phyloP scores from a whole-genome alignment of 2,113 vertebrate genomes.

The Addax nasomaculatus region DNA sequence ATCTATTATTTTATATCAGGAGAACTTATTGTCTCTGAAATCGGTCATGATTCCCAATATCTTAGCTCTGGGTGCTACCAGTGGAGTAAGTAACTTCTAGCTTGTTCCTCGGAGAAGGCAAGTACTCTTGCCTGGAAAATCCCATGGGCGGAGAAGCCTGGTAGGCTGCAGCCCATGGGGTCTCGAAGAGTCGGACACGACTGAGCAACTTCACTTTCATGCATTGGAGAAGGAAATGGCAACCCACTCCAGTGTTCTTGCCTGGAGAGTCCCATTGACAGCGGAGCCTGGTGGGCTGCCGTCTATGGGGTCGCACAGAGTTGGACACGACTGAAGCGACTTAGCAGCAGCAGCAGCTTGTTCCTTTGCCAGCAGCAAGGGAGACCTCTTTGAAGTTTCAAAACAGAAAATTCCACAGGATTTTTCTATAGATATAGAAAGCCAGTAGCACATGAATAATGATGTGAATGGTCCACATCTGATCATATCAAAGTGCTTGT shows the following conservation, averaged over 20 bases:
- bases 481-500: neutral
- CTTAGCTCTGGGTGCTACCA: neutral
- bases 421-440: neutral
- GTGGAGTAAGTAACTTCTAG: neutral
- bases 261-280: no score
- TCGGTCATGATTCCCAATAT: neutral
- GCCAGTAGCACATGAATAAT: neutral
- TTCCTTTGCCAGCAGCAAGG: neutral
- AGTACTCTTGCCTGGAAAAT: no score
- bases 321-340: no score
- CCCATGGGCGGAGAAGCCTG: no score
- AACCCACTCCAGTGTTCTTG: no score
- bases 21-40: neutral
- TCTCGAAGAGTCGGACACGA: no score
- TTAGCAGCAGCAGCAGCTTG: neutral
- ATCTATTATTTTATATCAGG: neutral
- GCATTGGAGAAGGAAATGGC: no score
- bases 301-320: no score
- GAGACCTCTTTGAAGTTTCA: neutral
- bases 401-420: neutral
- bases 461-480: neutral
- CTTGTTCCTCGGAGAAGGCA: neutral
- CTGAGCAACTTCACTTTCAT: no score
- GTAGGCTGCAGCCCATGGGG: no score
- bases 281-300: no score